Percentiles rank a stretch among this genome's conserved stretches.
These are phyloP conservation scores for Formicarius rufipectus DNA, from an alignment of 2,113 vertebrate species.

Conservation along the genomic window DNA sequence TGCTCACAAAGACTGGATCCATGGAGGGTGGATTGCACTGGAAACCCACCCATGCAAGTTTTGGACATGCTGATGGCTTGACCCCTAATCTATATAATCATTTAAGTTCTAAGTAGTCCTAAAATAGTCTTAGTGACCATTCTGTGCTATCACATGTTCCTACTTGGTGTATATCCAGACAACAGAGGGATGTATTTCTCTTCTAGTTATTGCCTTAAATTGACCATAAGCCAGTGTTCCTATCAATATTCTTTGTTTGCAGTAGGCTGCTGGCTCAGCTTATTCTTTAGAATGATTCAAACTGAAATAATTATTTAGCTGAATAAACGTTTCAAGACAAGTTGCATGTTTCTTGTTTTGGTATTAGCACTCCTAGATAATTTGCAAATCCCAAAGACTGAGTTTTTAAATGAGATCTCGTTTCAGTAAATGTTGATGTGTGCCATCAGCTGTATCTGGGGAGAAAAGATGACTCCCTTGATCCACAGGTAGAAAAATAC, in stretches of 20 bases:
- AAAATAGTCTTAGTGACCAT: neutral
- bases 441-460: neutral
- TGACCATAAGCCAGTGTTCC: neutral
- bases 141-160: neutral
- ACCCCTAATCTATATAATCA: neutral
- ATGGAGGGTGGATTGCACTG: neutral
- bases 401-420: neutral
- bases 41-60: neutral
- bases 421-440: neutral
- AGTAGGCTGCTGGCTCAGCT: conserved; percentile 3
- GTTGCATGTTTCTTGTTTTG: neutral
- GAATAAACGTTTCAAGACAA: neutral
- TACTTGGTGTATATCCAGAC: neutral
- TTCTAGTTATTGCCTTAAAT: neutral
- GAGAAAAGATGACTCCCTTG: neutral
- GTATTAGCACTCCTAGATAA: neutral
- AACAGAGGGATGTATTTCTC: neutral
- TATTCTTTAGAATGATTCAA: neutral
- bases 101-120: neutral
- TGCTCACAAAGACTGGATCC: neutral
- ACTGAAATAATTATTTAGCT: neutral
- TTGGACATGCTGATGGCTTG: neutral
- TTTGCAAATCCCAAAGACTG: neutral
- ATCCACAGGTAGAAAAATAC: neutral
- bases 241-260: neutral